Evolutionary conservation across 1,140 invertebrate species (phyloP), one percentile per base, ranked within the genome.

Genomic region (Prorops nasuta): DNA sequence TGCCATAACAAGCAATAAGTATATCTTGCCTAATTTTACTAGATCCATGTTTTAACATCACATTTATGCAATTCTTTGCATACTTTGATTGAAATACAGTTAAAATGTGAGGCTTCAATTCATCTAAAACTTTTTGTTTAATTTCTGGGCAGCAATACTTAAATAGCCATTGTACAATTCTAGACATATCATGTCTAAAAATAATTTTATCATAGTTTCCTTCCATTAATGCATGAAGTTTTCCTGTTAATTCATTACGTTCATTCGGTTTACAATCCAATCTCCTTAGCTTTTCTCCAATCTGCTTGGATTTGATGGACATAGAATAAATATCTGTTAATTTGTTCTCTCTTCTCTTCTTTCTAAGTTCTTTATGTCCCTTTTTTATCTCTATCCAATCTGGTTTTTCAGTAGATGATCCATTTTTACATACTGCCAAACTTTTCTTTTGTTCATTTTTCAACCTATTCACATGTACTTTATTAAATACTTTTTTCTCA

Each of bases 151-250:
- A 74, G 3, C 86, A 85, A 69, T 86, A 83, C 66, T 91, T 92
- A 1, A 96, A 72, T 37, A 96, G 75, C 69, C 90, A 93, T 71
- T 98, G 92, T 42, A 97, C 82, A 1, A 97, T 88, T 65, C 94
- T 78, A 0, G 90, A 89, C 22, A 91, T 87, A 64, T 96, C 94
- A 74, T 97, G 94, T 1, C 90, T 85, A 55, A 88, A 83, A 3
- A 92, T 85, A 53, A 95, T 80, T 74, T 86, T 84, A 63, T 81
- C 77, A 67, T 88, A 87, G 42, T 87, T 83, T 1, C 83, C 86
- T 67, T 87, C 84, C 0, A 95, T 70, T 31, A 92, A 66, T 19
- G 78, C 65, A 64, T 88, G 87, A 7, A 96, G 69, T 54, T 93
- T 80, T 57, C 84, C 80, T 44, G 87, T 86, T 20, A 92, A 71